phyloP scores from a whole-genome alignment of 2,113 vertebrate genomes.

The Anas platyrhynchos region DNA sequence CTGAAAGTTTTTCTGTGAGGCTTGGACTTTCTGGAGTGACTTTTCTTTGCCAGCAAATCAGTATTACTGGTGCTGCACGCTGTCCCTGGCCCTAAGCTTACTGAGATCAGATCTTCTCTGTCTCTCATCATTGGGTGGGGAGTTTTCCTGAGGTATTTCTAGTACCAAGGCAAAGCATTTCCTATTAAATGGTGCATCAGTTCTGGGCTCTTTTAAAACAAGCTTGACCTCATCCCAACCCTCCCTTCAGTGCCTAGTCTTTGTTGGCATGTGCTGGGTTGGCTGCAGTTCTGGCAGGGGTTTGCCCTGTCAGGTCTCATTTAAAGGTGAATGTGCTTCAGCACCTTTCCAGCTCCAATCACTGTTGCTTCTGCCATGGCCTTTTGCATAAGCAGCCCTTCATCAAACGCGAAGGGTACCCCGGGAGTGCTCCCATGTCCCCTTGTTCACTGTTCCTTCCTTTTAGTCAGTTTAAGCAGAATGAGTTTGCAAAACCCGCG shows the following conservation, averaged over 20 bases:
- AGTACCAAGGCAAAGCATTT: background rate
- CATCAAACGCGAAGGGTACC: background rate
- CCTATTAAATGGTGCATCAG: no score
- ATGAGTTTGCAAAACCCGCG: background rate
- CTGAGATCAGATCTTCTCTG: rapidly evolving
- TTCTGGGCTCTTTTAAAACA: background rate
- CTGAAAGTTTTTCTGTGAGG: background rate
- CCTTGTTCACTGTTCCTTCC: background rate
- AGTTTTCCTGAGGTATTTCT: background rate
- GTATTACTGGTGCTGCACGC: background rate
- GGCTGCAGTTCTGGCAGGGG: background rate
- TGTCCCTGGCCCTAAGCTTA: background rate
- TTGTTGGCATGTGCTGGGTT: background rate
- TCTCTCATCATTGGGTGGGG: background rate
- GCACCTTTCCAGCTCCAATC: background rate
- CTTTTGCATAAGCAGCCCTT: background rate
- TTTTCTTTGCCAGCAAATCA: background rate
- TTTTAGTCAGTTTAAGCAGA: background rate
- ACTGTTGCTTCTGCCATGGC: background rate
- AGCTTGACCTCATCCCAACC: background rate
- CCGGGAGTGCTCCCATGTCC: background rate
- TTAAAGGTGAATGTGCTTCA: background rate
- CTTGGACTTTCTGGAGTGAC: background rate
- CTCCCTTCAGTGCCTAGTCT: background rate
- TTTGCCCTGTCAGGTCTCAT: background rate